Evolutionary conservation across 2,797 vertebrate species (phyloP).

Genomic region (Gobio occitaniae): DNA sequence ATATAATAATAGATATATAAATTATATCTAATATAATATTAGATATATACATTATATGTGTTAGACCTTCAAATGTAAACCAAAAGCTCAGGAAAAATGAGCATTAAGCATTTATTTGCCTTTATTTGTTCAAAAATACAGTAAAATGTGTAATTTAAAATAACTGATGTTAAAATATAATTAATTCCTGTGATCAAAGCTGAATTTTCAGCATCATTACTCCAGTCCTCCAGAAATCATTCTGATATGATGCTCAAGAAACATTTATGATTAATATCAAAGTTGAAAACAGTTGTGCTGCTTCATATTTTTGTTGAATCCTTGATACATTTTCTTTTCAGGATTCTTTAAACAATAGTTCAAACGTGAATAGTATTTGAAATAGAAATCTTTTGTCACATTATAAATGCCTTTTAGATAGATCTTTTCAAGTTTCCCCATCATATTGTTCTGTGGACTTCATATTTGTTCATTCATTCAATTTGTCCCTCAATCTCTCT

Average conservation of each 20-base stretch:
- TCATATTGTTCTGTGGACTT: not conserved
- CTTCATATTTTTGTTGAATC: not conserved
- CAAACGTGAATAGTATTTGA: not conserved
- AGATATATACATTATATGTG: not conserved
- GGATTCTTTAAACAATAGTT: not conserved
- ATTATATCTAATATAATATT: not conserved
- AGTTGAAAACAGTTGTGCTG: not conserved
- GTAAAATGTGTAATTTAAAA: not conserved
- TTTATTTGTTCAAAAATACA: not conserved
- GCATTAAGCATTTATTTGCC: too few relatives aligned
- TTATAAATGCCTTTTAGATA: not conserved
- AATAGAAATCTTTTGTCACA: not conserved
- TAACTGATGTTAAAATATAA: not conserved
- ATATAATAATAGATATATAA: too few relatives aligned
- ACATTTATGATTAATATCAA: not conserved
- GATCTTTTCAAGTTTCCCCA: too few relatives aligned
- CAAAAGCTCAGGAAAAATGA: not conserved
- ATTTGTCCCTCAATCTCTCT: conserved; percentile 36
- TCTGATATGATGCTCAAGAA: not conserved
- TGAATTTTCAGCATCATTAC: not conserved
- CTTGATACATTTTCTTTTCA: not conserved
- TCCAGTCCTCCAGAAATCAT: not conserved
- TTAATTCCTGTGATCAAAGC: not conserved
- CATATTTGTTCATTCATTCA: not conserved
- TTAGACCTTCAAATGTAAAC: not conserved